These are phyloP conservation scores for Ectemnius cavifrons DNA, from an alignment of 2,888 invertebrate genomes.

Conservation along the genomic window DNA sequence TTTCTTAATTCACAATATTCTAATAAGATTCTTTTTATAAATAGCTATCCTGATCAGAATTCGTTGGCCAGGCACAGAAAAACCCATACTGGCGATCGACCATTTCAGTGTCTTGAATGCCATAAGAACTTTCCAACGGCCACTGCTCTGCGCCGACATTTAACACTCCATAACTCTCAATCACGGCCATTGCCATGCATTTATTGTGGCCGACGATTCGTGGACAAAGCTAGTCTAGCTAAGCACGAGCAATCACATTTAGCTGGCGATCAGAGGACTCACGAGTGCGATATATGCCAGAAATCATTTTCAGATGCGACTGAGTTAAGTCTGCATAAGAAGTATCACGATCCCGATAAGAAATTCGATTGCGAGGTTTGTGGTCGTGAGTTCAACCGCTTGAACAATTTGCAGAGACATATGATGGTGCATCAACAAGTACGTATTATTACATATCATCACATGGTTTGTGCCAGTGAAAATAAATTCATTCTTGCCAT, in stretches of 20 bases:
- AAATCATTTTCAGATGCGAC: conserved; percentile 80
- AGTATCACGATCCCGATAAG: conserved; percentile 76
- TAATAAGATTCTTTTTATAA: not conserved
- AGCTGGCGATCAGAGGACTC: conserved; percentile 74
- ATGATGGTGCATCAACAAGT: conserved; percentile 78
- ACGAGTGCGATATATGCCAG: conserved; percentile 79
- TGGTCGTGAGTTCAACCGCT: conserved; percentile 76
- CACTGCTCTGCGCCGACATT: conserved; percentile 76
- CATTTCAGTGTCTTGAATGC: conserved; percentile 77
- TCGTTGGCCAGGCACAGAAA: conserved; percentile 74
- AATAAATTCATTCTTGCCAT: conserved; percentile 21
- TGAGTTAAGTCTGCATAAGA: conserved; percentile 78
- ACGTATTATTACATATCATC: conserved; percentile 44
- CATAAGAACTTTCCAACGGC: conserved; percentile 77
- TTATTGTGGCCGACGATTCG: conserved; percentile 77
- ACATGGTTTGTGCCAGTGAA: too few relatives aligned
- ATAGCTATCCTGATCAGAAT: conserved; percentile 75
- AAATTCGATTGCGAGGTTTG: conserved; percentile 77
- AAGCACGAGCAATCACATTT: conserved; percentile 78
- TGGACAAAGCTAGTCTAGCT: conserved; percentile 75
- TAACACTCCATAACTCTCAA: conserved; percentile 76
- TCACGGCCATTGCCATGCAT: conserved; percentile 77
- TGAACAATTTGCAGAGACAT: conserved; percentile 77
- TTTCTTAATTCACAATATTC: not conserved
- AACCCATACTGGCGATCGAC: conserved; percentile 73